These are phyloP conservation scores for Bedellia somnulentella DNA, from an alignment of 2,888 invertebrate species.

Conservation along the genomic window DNA sequence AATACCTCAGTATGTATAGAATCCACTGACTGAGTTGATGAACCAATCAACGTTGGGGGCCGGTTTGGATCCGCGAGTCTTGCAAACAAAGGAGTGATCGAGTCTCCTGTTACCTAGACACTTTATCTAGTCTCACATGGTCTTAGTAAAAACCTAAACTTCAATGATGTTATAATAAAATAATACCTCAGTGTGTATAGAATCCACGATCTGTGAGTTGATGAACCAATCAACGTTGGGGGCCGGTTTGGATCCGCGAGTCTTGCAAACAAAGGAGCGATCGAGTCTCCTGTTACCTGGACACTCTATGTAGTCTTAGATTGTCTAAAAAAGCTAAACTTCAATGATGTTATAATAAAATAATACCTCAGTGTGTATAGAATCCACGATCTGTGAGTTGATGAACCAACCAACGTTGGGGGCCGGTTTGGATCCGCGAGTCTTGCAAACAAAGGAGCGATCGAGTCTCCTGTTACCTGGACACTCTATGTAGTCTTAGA, in stretches of 20 bases:
- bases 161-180: too few relatives aligned
- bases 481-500: constrained; percentile 60
- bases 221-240: constrained; percentile 71
- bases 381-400: constrained; percentile 53
- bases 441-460: constrained; percentile 75
- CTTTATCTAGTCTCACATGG: too few relatives aligned
- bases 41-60: constrained; percentile 71
- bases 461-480: constrained; percentile 70
- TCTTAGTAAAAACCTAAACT: too few relatives aligned
- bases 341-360: background rate
- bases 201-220: constrained; percentile 21
- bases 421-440: constrained; percentile 80
- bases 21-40: constrained; percentile 31
- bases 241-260: constrained; percentile 55
- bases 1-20: too few relatives aligned
- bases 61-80: constrained; percentile 59
- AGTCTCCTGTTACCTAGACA: constrained; percentile 57
- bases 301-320: too few relatives aligned
- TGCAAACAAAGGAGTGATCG: constrained; percentile 74
- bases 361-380: constrained; percentile 38
- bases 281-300: constrained; percentile 62
- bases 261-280: constrained; percentile 75
- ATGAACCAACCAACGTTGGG: constrained; percentile 82
- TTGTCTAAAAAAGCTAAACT: too few relatives aligned
- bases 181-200: too few relatives aligned